A percentile compares a stretch with the other conserved stretches of the same genome.
Conservation (phyloP, 2,113 vertebrate species). For the Nansenia antarctica region DNA sequence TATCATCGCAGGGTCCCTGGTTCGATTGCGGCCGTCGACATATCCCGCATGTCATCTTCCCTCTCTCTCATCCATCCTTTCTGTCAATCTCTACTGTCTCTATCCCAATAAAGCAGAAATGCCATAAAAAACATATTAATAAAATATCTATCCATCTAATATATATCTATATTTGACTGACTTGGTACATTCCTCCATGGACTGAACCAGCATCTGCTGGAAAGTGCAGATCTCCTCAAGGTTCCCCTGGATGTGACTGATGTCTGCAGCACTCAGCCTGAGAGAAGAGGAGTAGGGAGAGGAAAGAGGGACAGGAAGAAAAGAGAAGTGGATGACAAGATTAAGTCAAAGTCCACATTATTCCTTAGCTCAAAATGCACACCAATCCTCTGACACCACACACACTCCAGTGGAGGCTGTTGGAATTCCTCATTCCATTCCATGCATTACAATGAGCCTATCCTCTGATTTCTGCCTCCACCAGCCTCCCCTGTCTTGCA, state of each 20-base stretch:
- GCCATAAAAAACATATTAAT: too few species aligned
- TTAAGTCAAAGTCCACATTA: too few species aligned
- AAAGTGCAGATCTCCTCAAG: constrained; percentile 96
- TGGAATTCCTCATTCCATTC: too few species aligned
- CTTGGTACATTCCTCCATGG: constrained; percentile 95
- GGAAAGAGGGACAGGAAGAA: neutral
- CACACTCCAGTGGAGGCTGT: constrained; percentile 2
- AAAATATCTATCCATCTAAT: too few species aligned
- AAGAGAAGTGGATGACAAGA: neutral
- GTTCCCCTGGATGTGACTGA: constrained; percentile 89
- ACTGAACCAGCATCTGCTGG: constrained; percentile 93
- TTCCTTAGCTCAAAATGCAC: neutral
- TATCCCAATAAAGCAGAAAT: too few species aligned
- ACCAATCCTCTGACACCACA: neutral
- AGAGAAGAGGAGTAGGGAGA: neutral
- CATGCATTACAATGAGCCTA: too few species aligned
- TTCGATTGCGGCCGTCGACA: too few species aligned
- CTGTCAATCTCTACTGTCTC: too few species aligned
- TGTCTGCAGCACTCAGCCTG: constrained; percentile 84
- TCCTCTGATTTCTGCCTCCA: neutral
- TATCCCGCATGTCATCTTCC: too few species aligned
- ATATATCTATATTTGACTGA: too few species aligned
- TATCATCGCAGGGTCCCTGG: too few species aligned
- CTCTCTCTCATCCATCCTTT: too few species aligned
- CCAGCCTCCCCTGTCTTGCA: neutral